phyloP scores from a whole-genome alignment of 2,113 vertebrate genomes.

The Eudyptes chrysolophus region DNA sequence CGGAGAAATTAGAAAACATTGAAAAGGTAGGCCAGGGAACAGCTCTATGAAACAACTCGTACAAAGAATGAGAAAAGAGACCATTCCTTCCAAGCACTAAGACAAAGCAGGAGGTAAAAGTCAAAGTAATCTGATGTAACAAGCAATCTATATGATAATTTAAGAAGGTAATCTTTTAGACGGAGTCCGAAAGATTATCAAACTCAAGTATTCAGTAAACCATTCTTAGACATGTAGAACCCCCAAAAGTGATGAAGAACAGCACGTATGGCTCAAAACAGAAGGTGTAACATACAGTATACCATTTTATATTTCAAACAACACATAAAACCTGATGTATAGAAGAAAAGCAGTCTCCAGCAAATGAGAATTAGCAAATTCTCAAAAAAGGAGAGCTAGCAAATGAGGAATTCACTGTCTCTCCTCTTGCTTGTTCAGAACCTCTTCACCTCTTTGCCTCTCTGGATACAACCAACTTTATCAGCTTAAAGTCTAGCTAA shows the following conservation, averaged over 20 bases:
- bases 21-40: slow-evolving; percentile 70
- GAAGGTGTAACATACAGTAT: neutral
- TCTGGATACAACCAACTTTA: neutral
- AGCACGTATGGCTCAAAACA: neutral
- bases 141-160: neutral
- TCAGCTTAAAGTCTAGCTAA: neutral
- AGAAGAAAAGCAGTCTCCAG: neutral
- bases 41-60: slow-evolving; percentile 59
- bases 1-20: slow-evolving; percentile 71
- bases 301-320: neutral
- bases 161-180: neutral
- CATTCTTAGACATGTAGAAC: neutral
- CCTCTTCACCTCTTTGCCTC: neutral
- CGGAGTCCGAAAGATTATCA: neutral
- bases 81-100: neutral
- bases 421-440: neutral
- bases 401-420: neutral
- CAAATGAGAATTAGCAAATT: neutral
- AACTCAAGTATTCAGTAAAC: neutral
- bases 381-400: neutral
- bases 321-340: neutral
- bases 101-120: slow-evolving; percentile 29
- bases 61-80: slow-evolving; percentile 65
- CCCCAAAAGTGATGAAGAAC: neutral
- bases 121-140: neutral